Conservation (phyloP, 2,113 vertebrate species). For the Pachypanchax playfairii region DNA sequence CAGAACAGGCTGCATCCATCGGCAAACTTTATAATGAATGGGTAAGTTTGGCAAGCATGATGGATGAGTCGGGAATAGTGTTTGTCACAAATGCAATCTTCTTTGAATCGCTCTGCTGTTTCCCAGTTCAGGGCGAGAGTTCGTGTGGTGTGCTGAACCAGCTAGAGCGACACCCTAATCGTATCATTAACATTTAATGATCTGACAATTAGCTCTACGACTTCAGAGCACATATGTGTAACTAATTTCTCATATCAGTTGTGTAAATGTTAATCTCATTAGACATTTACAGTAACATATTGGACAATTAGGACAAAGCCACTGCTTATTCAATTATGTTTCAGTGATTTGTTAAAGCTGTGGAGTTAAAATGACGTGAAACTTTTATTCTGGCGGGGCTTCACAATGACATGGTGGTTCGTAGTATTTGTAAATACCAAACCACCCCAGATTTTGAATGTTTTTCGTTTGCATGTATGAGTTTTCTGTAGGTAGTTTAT, state of each 20-base stretch:
- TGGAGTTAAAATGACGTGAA: constrained; percentile 30
- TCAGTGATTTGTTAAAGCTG: constrained; percentile 47
- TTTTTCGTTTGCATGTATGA: no score
- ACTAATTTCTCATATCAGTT: constrained; percentile 52
- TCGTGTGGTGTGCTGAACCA: constrained; percentile 38
- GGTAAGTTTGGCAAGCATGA: constrained; percentile 79
- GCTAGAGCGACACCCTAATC: constrained; percentile 47
- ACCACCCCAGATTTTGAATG: no score
- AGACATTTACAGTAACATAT: constrained; percentile 66
- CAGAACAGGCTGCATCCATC: constrained; percentile 75
- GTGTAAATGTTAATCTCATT: constrained; percentile 64
- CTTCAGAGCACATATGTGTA: constrained; percentile 33
- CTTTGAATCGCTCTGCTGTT: constrained; percentile 71
- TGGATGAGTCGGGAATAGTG: constrained; percentile 77
- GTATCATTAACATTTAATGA: constrained; percentile 70
- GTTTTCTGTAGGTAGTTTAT: no score
- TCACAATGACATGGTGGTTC: no score
- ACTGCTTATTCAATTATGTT: constrained; percentile 53
- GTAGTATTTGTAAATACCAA: no score
- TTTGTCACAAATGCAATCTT: constrained; percentile 80
- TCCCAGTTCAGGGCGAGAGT: constrained; percentile 43
- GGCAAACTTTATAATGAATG: constrained; percentile 81
- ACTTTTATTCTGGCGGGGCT: constrained; percentile 11
- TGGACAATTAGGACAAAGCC: constrained; percentile 47
- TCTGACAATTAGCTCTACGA: constrained; percentile 64